phyloP scores from a whole-genome alignment of 2,888 invertebrate genomes.

The Chalcosyrphus nemorum region DNA sequence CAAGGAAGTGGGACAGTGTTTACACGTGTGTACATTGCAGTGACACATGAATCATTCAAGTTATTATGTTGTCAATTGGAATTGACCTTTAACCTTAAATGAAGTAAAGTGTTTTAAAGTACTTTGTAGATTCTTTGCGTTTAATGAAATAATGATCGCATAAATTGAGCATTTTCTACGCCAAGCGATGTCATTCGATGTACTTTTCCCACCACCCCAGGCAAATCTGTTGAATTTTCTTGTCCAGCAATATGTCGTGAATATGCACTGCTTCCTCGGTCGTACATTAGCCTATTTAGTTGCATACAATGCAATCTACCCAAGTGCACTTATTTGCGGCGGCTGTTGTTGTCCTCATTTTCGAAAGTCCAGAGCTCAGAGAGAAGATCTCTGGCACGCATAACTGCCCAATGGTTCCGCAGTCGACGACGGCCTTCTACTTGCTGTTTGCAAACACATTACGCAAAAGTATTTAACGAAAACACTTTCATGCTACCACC shows the following conservation, averaged over 20 bases:
- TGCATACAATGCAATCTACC: not conserved
- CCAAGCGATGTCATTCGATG: not conserved
- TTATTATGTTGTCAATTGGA: too few species aligned
- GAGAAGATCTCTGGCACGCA: not conserved
- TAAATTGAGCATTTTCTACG: not conserved
- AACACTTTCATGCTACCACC: not conserved
- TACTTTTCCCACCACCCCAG: not conserved
- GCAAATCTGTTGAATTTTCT: not conserved
- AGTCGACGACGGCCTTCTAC: not conserved
- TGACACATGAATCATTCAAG: too few species aligned
- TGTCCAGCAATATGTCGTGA: not conserved
- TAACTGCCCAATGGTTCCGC: not conserved
- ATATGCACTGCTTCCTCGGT: not conserved
- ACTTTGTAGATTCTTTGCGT: too few species aligned
- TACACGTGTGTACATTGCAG: too few species aligned
- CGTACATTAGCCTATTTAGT: not conserved
- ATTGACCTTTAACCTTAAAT: too few species aligned
- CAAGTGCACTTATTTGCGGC: not conserved
- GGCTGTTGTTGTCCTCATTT: not conserved
- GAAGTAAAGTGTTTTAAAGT: too few species aligned
- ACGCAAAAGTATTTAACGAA: not conserved
- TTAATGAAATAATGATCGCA: too few species aligned
- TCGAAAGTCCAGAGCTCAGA: not conserved
- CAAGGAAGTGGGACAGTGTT: too few species aligned
- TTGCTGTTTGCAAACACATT: not conserved